These are phyloP conservation scores for Sisor rabdophorus DNA, from an alignment of 2,113 vertebrate genomes.

Conservation along the genomic window DNA sequence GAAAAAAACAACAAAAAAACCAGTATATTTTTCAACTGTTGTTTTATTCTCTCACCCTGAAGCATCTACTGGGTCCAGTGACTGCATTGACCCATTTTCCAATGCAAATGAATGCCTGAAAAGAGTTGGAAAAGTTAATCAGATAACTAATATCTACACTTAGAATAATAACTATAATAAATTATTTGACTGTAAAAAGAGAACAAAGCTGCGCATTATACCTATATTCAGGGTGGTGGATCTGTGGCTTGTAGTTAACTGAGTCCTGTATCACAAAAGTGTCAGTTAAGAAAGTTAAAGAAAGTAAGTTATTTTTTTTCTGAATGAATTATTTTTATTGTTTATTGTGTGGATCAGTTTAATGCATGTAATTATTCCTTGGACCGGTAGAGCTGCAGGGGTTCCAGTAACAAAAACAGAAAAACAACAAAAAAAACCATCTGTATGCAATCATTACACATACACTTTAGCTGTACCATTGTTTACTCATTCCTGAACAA, in stretches of 20 bases:
- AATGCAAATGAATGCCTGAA: constrained; percentile 45
- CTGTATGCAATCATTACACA: no score
- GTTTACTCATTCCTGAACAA: no score
- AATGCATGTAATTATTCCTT: no score
- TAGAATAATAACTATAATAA: neutral
- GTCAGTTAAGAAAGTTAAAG: neutral
- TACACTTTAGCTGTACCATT: no score
- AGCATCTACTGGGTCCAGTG: constrained; percentile 59
- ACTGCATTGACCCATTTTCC: constrained; percentile 45
- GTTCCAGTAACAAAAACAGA: no score
- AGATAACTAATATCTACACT: neutral
- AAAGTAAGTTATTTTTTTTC: neutral
- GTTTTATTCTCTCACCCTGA: constrained; percentile 55
- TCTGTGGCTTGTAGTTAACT: neutral
- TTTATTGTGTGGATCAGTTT: neutral
- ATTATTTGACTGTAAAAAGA: neutral
- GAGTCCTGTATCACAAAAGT: constrained; percentile 17
- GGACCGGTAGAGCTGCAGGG: no score
- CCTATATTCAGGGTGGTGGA: neutral
- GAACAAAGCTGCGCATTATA: neutral
- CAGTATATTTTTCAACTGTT: no score
- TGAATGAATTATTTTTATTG: neutral
- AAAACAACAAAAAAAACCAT: no score
- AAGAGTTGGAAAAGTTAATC: neutral
- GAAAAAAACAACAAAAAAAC: no score